phyloP scores from a whole-genome alignment of 1,140 invertebrate species.

The Leptopilina clavipes region DNA sequence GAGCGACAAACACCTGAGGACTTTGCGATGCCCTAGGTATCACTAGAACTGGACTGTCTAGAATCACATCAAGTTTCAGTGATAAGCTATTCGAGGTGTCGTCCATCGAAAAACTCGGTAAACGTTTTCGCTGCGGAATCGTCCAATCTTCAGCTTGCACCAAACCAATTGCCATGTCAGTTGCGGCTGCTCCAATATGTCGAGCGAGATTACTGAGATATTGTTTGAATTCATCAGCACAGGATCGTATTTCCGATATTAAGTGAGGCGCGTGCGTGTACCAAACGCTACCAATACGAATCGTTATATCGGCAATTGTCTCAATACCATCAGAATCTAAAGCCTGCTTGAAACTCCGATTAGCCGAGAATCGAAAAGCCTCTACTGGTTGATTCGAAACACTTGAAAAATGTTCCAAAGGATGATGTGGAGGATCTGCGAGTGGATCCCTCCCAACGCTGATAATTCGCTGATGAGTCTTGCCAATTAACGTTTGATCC shows the following conservation, averaged over 20 bases:
- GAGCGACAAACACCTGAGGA: constrained; percentile 91
- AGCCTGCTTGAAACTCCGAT: constrained; percentile 62
- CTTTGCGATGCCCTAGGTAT: constrained; percentile 87
- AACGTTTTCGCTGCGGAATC: constrained; percentile 64
- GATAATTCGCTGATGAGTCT: constrained; percentile 88
- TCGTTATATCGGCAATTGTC: constrained; percentile 69
- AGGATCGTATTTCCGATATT: constrained; percentile 89
- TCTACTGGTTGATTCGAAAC: constrained; percentile 57
- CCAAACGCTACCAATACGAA: constrained; percentile 93
- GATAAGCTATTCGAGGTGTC: constrained; percentile 49
- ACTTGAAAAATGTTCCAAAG: constrained; percentile 59
- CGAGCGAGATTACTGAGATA: constrained; percentile 84
- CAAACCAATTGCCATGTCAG: constrained; percentile 94
- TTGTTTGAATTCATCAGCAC: constrained; percentile 80
- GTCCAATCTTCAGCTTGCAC: constrained; percentile 81
- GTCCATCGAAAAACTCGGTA: constrained; percentile 67
- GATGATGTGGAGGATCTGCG: constrained; percentile 67
- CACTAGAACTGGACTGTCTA: constrained; percentile 93
- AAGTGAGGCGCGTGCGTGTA: constrained; percentile 93
- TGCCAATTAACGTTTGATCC: constrained; percentile 91
- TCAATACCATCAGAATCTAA: constrained; percentile 49
- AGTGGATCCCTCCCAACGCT: constrained; percentile 88
- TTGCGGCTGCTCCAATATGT: constrained; percentile 91
- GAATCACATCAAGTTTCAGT: constrained; percentile 81
- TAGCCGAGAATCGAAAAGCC: constrained; percentile 67